Percentiles rank a stretch among this genome's conserved stretches.
Conservation (phyloP, 2,113 vertebrate species). For the Poecilia latipinna region DNA sequence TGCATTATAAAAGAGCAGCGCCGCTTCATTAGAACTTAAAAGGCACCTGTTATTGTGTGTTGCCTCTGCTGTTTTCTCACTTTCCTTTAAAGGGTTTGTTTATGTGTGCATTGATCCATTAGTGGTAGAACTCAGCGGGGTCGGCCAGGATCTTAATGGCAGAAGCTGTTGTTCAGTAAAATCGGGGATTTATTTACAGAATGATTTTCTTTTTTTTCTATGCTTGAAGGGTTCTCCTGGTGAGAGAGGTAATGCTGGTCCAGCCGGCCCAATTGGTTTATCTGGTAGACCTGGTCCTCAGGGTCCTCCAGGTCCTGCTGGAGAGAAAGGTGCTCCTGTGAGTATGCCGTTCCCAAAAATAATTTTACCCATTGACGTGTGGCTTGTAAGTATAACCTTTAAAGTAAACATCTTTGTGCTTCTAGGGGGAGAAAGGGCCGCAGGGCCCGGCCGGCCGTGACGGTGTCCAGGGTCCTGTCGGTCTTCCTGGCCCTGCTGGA, state of each 20-base stretch:
- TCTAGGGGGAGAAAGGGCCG: conserved; percentile 96
- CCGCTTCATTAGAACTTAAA: conserved; percentile 44
- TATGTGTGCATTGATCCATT: conserved; percentile 35
- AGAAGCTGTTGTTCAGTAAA: conserved; percentile 15
- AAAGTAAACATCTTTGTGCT: conserved; percentile 19
- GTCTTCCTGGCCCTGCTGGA: conserved; percentile 93
- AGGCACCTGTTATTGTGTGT: conserved; percentile 25
- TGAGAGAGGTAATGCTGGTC: conserved; percentile 91
- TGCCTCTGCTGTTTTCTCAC: conserved; percentile 13
- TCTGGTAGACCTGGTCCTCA: conserved; percentile 93
- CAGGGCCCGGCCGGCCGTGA: conserved; percentile 95
- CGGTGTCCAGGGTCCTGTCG: conserved; percentile 95
- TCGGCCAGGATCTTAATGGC: conserved; percentile 33
- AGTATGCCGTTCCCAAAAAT: conserved; percentile 65
- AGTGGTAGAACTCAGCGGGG: conserved; percentile 16
- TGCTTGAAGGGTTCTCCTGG: conserved; percentile 90
- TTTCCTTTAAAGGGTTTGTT: conserved; percentile 3
- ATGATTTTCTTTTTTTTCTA: conserved; percentile 3
- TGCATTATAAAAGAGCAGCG: conserved; percentile 33
- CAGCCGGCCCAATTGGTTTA: conserved; percentile 91
- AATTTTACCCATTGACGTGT: background rate
- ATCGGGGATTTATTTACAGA: conserved; percentile 3
- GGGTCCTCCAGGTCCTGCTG: conserved; percentile 92
- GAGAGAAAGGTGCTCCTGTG: conserved; percentile 96
- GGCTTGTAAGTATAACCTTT: conserved; percentile 14